Conservation (phyloP, 2,797 vertebrate species). For the Bufotes viridis region DNA sequence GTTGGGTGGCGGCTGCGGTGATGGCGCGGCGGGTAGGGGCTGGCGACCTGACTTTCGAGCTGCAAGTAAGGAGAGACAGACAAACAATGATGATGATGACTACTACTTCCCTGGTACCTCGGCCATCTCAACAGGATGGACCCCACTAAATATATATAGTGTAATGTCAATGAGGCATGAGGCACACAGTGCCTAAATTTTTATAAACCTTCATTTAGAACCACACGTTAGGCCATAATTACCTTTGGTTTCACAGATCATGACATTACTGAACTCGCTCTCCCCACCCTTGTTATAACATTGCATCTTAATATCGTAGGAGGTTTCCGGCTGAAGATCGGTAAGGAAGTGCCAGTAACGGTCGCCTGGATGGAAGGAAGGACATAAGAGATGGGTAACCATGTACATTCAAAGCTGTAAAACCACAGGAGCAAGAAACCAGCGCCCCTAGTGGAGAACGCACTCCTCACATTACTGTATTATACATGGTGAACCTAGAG, state of each 20-base stretch:
- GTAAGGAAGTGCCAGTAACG: slow-evolving; percentile 96
- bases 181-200: neutral
- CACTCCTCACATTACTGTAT: neutral
- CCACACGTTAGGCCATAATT: neutral
- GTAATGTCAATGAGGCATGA: neutral
- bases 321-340: slow-evolving; percentile 94
- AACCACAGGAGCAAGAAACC: neutral
- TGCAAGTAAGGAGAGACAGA: slow-evolving; percentile 48
- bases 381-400: neutral
- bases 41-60: slow-evolving; percentile 79
- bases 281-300: slow-evolving; percentile 97
- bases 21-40: slow-evolving; percentile 72
- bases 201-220: neutral
- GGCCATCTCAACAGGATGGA: neutral
- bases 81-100: neutral
- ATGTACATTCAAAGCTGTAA: neutral
- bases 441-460: neutral
- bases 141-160: neutral
- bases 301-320: slow-evolving; percentile 99
- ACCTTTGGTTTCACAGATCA: slow-evolving; percentile 99
- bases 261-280: slow-evolving; percentile 96
- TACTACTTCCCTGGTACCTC: neutral
- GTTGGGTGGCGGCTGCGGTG: slow-evolving; percentile 69
- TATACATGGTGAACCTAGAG: neutral
- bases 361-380: slow-evolving; percentile 76